Percentiles rank a stretch among this genome's conserved stretches.
phyloP scores from a whole-genome alignment of 2,888 invertebrate species.

The Invenusta paracnida region DNA sequence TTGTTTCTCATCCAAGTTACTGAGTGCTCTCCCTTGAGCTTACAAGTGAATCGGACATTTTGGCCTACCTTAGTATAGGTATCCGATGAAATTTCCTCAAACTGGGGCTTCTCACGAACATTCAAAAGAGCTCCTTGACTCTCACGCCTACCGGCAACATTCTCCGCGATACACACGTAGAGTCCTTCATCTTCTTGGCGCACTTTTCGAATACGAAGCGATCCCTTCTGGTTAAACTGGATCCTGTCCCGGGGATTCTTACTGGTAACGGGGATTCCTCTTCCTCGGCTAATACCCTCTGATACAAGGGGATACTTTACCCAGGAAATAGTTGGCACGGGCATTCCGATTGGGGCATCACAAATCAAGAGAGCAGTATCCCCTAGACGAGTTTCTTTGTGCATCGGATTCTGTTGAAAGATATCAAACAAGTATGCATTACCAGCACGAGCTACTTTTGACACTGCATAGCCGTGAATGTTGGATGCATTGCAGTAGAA shows the following conservation, averaged over 20 bases:
- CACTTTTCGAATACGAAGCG: neutral
- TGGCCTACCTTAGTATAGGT: neutral
- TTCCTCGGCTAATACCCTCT: neutral
- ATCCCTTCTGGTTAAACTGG: neutral
- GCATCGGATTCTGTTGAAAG: conserved; percentile 31
- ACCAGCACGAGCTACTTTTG: neutral
- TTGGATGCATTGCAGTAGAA: conserved; percentile 38
- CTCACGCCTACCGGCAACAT: neutral
- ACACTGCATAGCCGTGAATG: neutral
- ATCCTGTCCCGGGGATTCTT: neutral
- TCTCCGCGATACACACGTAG: neutral
- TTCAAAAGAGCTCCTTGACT: neutral
- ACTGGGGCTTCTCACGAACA: neutral
- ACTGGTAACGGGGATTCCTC: neutral
- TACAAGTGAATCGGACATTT: neutral
- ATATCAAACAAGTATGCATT: conserved; percentile 15
- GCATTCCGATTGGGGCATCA: conserved; percentile 17
- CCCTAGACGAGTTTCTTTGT: conserved; percentile 22
- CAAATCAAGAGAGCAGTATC: neutral
- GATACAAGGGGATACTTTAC: neutral
- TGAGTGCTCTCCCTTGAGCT: neutral
- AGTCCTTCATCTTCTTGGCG: neutral
- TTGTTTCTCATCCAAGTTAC: neutral
- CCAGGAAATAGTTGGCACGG: conserved; percentile 9
- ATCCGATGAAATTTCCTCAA: neutral